Evolutionary conservation across 2,888 invertebrate genomes (phyloP).

Genomic region (Dynastes tityus): DNA sequence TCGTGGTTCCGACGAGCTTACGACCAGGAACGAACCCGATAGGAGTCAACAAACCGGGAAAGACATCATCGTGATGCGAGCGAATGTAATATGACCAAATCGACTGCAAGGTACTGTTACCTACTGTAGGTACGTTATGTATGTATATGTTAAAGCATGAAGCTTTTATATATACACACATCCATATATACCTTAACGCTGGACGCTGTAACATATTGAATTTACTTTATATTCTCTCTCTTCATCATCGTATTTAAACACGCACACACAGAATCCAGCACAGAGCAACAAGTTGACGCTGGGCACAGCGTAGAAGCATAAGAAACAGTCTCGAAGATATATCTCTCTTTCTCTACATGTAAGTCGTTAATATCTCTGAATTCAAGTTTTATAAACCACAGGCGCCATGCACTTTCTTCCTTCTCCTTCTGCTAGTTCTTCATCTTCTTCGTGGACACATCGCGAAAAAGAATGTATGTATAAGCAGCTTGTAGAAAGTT

Average conservation of each 20-base stretch:
- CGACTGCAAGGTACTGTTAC: slow-evolving; percentile 10
- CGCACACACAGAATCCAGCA: not conserved
- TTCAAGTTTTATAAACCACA: slow-evolving; percentile 38
- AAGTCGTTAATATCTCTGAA: slow-evolving; percentile 8
- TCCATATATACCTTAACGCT: not conserved
- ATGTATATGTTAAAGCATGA: slow-evolving; percentile 1
- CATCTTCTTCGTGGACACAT: too few relatives aligned
- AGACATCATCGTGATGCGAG: slow-evolving; percentile 10
- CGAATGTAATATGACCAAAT: slow-evolving; percentile 1
- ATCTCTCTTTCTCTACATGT: not conserved
- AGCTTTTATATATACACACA: not conserved
- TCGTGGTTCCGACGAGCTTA: not conserved
- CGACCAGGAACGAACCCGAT: not conserved
- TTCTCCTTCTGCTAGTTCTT: not conserved
- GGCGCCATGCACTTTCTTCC: slow-evolving; percentile 29
- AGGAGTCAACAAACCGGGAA: slow-evolving; percentile 12
- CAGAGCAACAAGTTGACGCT: not conserved
- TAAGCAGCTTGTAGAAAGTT: too few relatives aligned
- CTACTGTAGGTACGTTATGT: not conserved
- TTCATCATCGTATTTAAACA: not conserved
- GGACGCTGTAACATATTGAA: not conserved
- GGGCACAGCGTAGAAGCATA: not conserved
- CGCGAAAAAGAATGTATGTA: too few relatives aligned
- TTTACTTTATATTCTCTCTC: slow-evolving; percentile 7
- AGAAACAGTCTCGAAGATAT: too few relatives aligned